Percentiles rank a stretch among this genome's conserved stretches.
Evolutionary conservation across 2,888 invertebrate genomes (phyloP).

Genomic region (Synergus umbraculus): DNA sequence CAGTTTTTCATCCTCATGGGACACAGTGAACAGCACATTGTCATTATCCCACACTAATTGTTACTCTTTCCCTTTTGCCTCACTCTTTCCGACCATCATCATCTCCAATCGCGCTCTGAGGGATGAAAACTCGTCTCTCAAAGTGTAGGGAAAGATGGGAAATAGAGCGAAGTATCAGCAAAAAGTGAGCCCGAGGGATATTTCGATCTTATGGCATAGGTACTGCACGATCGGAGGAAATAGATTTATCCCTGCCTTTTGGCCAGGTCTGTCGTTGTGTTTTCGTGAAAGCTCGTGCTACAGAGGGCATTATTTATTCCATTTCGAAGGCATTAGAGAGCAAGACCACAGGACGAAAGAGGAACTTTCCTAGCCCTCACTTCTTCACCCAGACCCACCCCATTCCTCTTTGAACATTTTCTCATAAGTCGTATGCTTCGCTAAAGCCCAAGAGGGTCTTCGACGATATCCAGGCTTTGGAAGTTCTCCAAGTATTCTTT

Average conservation of each 20-base stretch:
- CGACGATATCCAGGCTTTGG: neutral
- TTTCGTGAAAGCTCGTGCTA: slow-evolving; percentile 39
- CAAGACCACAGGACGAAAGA: slow-evolving; percentile 43
- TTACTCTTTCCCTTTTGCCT: slow-evolving; percentile 7
- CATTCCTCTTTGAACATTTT: slow-evolving; percentile 30
- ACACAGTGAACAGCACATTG: neutral
- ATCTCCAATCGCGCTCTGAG: slow-evolving; percentile 1
- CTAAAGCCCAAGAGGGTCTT: neutral
- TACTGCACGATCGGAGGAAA: slow-evolving; percentile 69
- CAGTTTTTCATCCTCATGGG: neutral
- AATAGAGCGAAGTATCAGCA: slow-evolving; percentile 30
- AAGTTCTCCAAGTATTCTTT: slow-evolving; percentile 20
- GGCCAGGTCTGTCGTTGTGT: slow-evolving; percentile 52
- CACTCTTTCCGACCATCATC: slow-evolving; percentile 21
- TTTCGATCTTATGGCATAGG: slow-evolving; percentile 65
- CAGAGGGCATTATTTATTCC: slow-evolving; percentile 62
- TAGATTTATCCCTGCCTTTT: slow-evolving; percentile 68
- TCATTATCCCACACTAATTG: slow-evolving; percentile 8
- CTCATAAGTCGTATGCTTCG: slow-evolving; percentile 11
- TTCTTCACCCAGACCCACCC: neutral
- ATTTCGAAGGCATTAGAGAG: slow-evolving; percentile 59
- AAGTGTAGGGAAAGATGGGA: slow-evolving; percentile 16
- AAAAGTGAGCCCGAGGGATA: slow-evolving; percentile 57
- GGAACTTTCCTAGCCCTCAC: slow-evolving; percentile 47
- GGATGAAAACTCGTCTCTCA: slow-evolving; percentile 30